Evolutionary conservation across 2,888 invertebrate genomes (phyloP).

Genomic region (Amblyteles armatorius): DNA sequence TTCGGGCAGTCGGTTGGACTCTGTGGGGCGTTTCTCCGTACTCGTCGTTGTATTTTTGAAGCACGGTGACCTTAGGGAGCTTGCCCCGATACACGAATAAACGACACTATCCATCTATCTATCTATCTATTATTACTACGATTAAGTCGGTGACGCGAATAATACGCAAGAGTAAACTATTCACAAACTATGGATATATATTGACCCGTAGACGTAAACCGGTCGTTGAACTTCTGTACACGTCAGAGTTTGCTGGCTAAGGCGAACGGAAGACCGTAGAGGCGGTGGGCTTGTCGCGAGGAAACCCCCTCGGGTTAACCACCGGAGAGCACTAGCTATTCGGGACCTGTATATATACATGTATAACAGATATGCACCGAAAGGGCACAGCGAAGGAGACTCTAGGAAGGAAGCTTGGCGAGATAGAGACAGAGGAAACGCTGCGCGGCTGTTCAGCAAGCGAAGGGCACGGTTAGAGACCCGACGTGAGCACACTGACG

Average conservation of each 20-base stretch:
- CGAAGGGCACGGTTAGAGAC: slow-evolving; percentile 70
- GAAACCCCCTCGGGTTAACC: slow-evolving; percentile 47
- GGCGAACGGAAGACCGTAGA: slow-evolving; percentile 4
- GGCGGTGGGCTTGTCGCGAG: slow-evolving; percentile 26
- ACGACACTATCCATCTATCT: no score
- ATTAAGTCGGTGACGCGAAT: background rate
- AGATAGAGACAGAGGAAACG: slow-evolving; percentile 29
- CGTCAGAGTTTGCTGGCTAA: slow-evolving; percentile 17
- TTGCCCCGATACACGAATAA: no score
- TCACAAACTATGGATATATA: background rate
- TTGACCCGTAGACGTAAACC: background rate
- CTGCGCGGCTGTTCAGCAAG: slow-evolving; percentile 25
- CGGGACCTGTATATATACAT: background rate
- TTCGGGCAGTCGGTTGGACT: no score
- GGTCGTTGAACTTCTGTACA: slow-evolving; percentile 37
- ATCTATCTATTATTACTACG: no score
- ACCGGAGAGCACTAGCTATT: slow-evolving; percentile 9
- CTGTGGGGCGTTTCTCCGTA: no score
- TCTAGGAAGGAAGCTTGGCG: slow-evolving; percentile 24
- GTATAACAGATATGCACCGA: background rate
- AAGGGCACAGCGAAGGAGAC: background rate
- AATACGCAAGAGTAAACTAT: background rate
- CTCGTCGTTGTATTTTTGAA: no score
- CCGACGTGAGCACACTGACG: slow-evolving; percentile 48
- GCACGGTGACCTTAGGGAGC: no score